Evolutionary conservation across 2,797 vertebrate species (phyloP).

Genomic region (Macropodus opercularis): DNA sequence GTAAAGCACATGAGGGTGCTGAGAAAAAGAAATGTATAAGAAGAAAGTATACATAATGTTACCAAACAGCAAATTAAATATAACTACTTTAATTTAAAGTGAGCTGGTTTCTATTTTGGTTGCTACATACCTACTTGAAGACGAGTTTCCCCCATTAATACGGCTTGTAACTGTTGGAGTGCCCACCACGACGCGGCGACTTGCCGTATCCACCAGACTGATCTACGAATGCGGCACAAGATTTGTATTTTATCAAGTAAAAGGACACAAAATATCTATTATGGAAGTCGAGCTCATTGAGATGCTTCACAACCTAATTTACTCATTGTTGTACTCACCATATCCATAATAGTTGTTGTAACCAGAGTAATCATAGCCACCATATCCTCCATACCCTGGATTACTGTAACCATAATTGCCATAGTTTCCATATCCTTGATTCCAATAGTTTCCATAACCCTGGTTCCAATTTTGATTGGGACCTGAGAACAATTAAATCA

Average conservation of each 20-base stretch:
- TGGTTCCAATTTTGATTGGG: slow-evolving; percentile 97
- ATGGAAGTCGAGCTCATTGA: slow-evolving; percentile 18
- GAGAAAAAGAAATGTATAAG: slow-evolving; percentile 91
- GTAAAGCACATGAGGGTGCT: slow-evolving; percentile 98
- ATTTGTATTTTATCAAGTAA: not conserved
- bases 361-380: slow-evolving; percentile 96
- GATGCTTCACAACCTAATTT: slow-evolving; percentile 51
- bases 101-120: slow-evolving; percentile 29
- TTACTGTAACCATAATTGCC: slow-evolving; percentile 94
- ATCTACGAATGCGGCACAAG: slow-evolving; percentile 80
- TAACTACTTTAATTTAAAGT: slow-evolving; percentile 64
- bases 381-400: slow-evolving; percentile 96
- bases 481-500: slow-evolving; percentile 72
- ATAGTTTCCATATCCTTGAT: slow-evolving; percentile 95
- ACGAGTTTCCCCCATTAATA: slow-evolving; percentile 92
- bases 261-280: not conserved
- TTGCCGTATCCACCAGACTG: slow-evolving; percentile 98
- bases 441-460: slow-evolving; percentile 98
- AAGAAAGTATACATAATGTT: slow-evolving; percentile 87
- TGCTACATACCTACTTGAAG: slow-evolving; percentile 89
- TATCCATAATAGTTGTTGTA: slow-evolving; percentile 99
- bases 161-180: slow-evolving; percentile 99
- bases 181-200: slow-evolving; percentile 94
- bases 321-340: slow-evolving; percentile 97
- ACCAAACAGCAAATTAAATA: slow-evolving; percentile 84